phyloP scores from a whole-genome alignment of 2,797 vertebrate genomes.

The Buceros bicornis region DNA sequence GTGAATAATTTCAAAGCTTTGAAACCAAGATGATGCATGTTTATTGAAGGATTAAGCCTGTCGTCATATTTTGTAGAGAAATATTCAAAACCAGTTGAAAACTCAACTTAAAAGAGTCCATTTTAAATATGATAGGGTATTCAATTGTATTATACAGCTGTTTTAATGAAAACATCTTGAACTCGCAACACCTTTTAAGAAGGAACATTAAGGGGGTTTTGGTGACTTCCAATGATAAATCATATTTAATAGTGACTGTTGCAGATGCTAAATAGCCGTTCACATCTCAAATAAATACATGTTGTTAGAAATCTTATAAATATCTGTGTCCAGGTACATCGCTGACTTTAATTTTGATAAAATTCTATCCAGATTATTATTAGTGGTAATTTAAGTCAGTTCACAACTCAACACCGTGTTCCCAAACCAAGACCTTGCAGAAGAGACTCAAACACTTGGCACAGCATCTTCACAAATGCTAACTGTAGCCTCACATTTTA shows the following conservation, averaged over 20 bases:
- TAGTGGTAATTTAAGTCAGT: not conserved
- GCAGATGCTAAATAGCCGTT: not conserved
- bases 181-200: not conserved
- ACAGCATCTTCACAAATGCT: not conserved
- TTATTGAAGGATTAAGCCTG: not conserved
- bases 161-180: not conserved
- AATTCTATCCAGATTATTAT: not conserved
- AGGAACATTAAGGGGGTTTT: not conserved
- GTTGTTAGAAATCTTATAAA: not conserved
- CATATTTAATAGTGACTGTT: not conserved
- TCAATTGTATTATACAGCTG: not conserved
- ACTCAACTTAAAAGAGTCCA: not conserved
- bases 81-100: not conserved
- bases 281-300: not conserved
- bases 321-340: not conserved
- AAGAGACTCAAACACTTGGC: not conserved
- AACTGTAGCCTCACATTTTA: not conserved
- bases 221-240: not conserved
- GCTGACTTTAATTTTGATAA: not conserved
- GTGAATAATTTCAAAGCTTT: constrained; percentile 13
- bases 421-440: not conserved
- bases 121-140: not conserved
- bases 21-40: not conserved
- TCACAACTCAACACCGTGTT: not conserved
- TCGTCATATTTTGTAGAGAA: not conserved